phyloP scores from a whole-genome alignment of 2,797 vertebrate genomes.

The Melanogrammus aeglefinus region DNA sequence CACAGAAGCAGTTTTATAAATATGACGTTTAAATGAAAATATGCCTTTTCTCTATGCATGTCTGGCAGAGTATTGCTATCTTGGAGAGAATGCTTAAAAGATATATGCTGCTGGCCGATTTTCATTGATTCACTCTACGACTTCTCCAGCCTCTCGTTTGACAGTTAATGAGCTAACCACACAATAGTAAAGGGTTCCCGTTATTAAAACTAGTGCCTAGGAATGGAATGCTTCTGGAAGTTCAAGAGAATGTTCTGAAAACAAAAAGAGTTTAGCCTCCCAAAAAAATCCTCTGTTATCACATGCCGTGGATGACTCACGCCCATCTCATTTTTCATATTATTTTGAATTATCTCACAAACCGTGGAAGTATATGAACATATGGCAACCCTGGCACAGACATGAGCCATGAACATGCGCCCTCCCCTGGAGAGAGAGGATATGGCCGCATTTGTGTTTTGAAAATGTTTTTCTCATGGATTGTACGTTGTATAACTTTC shows the following conservation, averaged over 20 bases:
- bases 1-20: constrained; percentile 34
- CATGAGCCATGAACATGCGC: neutral
- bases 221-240: constrained; percentile 31
- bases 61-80: neutral
- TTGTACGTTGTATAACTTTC: neutral
- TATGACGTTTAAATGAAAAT: constrained; percentile 25
- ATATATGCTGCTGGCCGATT: too few relatives aligned
- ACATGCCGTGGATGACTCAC: constrained; percentile 8
- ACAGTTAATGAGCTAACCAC: constrained; percentile 31
- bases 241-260: constrained; percentile 44
- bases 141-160: constrained; percentile 11
- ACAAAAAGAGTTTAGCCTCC: constrained; percentile 11
- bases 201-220: constrained; percentile 24
- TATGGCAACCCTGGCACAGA: neutral
- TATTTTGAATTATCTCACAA: neutral
- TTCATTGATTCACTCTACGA: neutral
- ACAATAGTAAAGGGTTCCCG: constrained; percentile 20
- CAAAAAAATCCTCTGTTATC: constrained; percentile 14
- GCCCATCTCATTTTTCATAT: neutral
- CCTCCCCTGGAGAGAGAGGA: neutral
- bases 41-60: neutral
- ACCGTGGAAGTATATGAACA: neutral
- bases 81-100: too few relatives aligned
- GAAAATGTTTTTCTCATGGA: neutral
- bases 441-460: too few relatives aligned